Evolutionary conservation across 2,888 invertebrate species (phyloP).

Genomic region (Steinernema scapterisci): DNA sequence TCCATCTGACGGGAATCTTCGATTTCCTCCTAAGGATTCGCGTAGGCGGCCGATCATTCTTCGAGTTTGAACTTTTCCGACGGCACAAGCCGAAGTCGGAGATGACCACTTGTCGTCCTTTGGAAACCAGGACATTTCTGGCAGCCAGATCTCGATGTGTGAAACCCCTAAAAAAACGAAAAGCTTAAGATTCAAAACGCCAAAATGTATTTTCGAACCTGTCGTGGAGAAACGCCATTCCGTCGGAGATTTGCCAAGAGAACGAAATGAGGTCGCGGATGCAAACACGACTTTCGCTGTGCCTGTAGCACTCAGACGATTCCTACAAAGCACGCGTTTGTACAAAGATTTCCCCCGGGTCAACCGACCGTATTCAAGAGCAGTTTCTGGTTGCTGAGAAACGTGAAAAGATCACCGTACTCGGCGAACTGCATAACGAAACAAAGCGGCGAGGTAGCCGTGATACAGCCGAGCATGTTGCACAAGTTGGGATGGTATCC

Average conservation of each 20-base stretch:
- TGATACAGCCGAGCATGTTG: conserved; percentile 33
- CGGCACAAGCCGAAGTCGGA: conserved; percentile 15
- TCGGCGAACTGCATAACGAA: not conserved
- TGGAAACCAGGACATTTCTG: not conserved
- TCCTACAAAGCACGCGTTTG: not conserved
- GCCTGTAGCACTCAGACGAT: not conserved
- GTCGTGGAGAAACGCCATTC: conserved; percentile 25
- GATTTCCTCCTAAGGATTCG: not conserved
- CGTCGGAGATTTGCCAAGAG: conserved; percentile 14
- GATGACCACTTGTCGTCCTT: conserved; percentile 16
- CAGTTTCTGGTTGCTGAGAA: conserved; percentile 4
- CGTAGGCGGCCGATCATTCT: not conserved
- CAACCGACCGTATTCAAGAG: not conserved
- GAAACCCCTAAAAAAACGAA: not conserved
- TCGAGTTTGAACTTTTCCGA: not conserved
- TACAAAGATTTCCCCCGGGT: not conserved
- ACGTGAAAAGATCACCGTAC: conserved; percentile 8
- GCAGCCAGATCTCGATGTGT: conserved; percentile 11
- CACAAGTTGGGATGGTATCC: conserved; percentile 16
- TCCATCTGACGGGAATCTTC: conserved; percentile 12
- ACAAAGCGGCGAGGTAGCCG: conserved; percentile 3
- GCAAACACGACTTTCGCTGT: not conserved
- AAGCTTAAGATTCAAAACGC: no score
- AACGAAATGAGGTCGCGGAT: conserved; percentile 11
- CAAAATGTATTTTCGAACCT: not conserved